Evolutionary conservation across 1,140 invertebrate species (phyloP), one percentile per base, ranked within the genome.

Genomic region (Hydropsyche tenuis): DNA sequence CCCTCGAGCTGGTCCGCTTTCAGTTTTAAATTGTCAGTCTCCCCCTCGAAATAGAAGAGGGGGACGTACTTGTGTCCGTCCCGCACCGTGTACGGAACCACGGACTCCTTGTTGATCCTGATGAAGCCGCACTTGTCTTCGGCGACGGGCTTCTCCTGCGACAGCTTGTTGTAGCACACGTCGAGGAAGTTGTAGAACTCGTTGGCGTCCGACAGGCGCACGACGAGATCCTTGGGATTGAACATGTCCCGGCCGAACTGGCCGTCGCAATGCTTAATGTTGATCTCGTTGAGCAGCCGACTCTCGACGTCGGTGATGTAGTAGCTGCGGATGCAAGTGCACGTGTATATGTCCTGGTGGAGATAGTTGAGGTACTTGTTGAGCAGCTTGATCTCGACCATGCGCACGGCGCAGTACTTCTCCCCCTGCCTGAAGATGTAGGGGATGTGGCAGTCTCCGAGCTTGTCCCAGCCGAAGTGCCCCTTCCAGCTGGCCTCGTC

Each of bases 31-130:
- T 94, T 94, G 80, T 96, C 93, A 0, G 93, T 95, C 86, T 96
- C 94, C 73, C 94, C 94, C 85, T 96, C 94, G 81, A 96, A 96
- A 82, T 96, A 96, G 83, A 96, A 96, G n/a, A 97, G 81, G 11
- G 95, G 96, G 66, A 98, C 95, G 84, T 93, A 95, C 82, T 95
- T 95, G 78, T 93, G 89, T 68, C 85, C 86, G 77, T 93, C 91
- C 78, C 93, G 90, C 3, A 94, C 89, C 0, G 96, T 95, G 81
- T 96, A 98, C 2, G 96, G 96, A 56, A 97, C 94, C 30, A 97
- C 94, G 0, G 94, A 94, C 79, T 96, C 96, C 80, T 94, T 95
- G 81, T 97, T 97, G 73, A 98, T 96, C 56, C 94, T 88, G 76
- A 97, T 94, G 82, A 97, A 97, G 56, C 95, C 96, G 85, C 95